Evolutionary conservation across 53 echinoderm and acorn worm species (phyloP).

Genomic region (Zoroaster sp.): DNA sequence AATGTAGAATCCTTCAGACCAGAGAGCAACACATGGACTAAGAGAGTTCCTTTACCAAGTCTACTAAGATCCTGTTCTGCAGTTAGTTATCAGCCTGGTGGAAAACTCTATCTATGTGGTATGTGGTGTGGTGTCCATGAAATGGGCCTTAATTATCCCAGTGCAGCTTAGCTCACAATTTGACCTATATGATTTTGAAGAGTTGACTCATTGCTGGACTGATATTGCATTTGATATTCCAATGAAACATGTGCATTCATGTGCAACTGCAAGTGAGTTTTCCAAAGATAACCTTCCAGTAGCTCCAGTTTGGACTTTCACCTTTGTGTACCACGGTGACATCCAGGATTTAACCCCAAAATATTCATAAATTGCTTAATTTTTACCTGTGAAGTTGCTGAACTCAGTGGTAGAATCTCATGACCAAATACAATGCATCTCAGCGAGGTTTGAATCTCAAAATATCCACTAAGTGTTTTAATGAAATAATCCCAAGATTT

Average conservation of each 20-base stretch:
- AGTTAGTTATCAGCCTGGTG: slow-evolving; percentile 37
- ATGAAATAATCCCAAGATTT: no score
- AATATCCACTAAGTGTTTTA: no score
- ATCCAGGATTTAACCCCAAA: no score
- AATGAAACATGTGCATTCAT: slow-evolving; percentile 65
- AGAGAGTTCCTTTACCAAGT: slow-evolving; percentile 42
- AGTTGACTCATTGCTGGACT: slow-evolving; percentile 27
- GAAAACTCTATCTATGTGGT: slow-evolving; percentile 72
- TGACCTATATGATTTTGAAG: slow-evolving; percentile 72
- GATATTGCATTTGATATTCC: slow-evolving; percentile 77
- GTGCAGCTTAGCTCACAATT: slow-evolving; percentile 70
- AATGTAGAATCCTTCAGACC: slow-evolving; percentile 74
- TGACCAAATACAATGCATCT: no score
- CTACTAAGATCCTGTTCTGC: slow-evolving; percentile 72
- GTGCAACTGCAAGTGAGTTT: slow-evolving; percentile 66
- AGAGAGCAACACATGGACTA: slow-evolving; percentile 60
- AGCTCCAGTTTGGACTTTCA: no score
- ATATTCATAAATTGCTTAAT: no score
- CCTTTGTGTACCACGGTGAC: no score
- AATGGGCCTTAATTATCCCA: slow-evolving; percentile 67
- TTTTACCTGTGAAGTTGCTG: no score
- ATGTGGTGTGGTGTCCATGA: slow-evolving; percentile 84
- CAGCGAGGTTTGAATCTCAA: no score
- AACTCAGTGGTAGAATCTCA: no score
- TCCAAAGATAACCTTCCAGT: not conserved